Conservation (phyloP, 2,888 invertebrate species). For the Adela reaumurella region DNA sequence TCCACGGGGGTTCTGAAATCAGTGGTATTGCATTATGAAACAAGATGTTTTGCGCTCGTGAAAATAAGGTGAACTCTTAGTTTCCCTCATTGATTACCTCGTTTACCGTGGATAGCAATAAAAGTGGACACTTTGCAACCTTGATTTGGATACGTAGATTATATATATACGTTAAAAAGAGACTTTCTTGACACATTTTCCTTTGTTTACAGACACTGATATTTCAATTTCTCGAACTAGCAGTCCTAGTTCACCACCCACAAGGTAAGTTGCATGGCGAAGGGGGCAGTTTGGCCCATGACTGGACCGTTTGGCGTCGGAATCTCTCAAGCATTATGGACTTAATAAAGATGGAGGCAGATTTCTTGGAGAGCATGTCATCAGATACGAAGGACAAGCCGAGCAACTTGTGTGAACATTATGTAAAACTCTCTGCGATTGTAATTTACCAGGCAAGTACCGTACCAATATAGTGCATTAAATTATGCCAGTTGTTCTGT, state of each 20-base stretch:
- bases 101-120: too few species aligned
- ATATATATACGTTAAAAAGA: too few species aligned
- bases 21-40: too few species aligned
- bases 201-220: constrained; percentile 30
- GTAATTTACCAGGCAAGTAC: constrained; percentile 40
- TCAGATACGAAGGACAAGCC: constrained; percentile 11
- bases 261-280: constrained; percentile 22
- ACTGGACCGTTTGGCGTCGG: constrained; percentile 36
- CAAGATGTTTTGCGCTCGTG: too few species aligned
- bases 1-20: too few species aligned
- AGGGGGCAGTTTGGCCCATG: constrained; percentile 28
- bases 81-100: too few species aligned
- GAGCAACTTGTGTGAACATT: constrained; percentile 19
- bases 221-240: constrained; percentile 30
- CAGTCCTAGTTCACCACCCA: constrained; percentile 37
- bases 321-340: constrained; percentile 33
- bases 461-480: too few species aligned
- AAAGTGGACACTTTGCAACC: too few species aligned
- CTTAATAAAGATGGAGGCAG: constrained; percentile 32
- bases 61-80: too few species aligned
- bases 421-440: constrained; percentile 28
- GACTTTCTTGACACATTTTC: too few species aligned
- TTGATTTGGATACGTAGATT: too few species aligned
- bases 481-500: too few species aligned
- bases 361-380: constrained; percentile 23